phyloP scores from a whole-genome alignment of 2,888 invertebrate species.

The Gari tellinella region DNA sequence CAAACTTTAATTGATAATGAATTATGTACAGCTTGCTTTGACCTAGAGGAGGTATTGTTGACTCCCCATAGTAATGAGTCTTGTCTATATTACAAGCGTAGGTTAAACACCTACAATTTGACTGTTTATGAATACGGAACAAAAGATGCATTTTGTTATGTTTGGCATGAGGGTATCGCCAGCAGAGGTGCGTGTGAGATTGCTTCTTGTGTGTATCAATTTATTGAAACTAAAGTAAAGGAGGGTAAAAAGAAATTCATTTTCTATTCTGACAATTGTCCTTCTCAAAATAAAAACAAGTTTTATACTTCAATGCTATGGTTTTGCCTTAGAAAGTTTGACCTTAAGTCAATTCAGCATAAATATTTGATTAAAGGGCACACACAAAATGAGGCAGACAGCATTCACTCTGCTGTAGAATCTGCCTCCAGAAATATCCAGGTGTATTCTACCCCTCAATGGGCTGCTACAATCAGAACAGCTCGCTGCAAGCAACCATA shows the following conservation, averaged over 20 bases:
- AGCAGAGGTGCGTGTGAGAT: constrained; percentile 37
- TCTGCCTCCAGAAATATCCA: constrained; percentile 1
- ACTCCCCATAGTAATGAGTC: constrained; percentile 32
- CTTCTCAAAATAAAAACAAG: constrained; percentile 40
- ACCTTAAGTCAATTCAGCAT: constrained; percentile 22
- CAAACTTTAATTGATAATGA: neutral
- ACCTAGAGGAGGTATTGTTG: constrained; percentile 28
- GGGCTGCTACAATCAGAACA: constrained; percentile 4
- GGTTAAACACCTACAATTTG: constrained; percentile 40
- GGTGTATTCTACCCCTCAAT: constrained; percentile 12
- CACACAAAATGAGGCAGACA: constrained; percentile 33
- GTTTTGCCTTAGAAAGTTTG: constrained; percentile 26
- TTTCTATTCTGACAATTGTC: constrained; percentile 41
- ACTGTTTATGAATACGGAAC: constrained; percentile 31
- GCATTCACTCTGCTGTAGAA: constrained; percentile 21
- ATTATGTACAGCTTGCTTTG: constrained; percentile 31
- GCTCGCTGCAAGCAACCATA: constrained; percentile 16
- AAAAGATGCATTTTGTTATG: constrained; percentile 21
- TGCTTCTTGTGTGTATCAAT: constrained; percentile 30
- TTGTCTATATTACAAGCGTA: constrained; percentile 37
- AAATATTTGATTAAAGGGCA: constrained; percentile 33
- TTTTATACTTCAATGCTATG: constrained; percentile 32
- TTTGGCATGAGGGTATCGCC: constrained; percentile 40
- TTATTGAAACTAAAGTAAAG: constrained; percentile 4
- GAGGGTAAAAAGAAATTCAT: constrained; percentile 25